A percentile compares a stretch with the other conserved stretches of the same genome.
These are phyloP conservation scores for Laterallus jamaicensis DNA, from an alignment of 2,113 vertebrate genomes.

Conservation along the genomic window DNA sequence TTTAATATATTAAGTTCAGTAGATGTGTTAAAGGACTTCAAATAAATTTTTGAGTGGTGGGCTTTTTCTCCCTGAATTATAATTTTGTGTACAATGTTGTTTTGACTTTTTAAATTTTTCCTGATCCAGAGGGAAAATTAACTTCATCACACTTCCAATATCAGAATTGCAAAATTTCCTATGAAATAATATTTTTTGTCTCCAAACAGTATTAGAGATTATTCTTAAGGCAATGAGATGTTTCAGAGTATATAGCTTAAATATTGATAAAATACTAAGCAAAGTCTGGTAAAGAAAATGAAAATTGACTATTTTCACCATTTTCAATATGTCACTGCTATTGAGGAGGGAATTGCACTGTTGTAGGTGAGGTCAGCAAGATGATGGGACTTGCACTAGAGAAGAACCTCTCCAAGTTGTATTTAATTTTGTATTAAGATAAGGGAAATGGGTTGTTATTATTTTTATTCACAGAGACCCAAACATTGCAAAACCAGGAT, in stretches of 20 bases:
- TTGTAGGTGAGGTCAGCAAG: not conserved
- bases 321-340: not conserved
- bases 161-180: not conserved
- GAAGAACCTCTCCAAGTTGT: not conserved
- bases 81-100: not conserved
- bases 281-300: not conserved
- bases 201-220: not conserved
- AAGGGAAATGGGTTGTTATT: not conserved
- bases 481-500: not conserved
- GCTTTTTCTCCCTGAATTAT: not conserved
- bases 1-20: not conserved
- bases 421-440: not conserved
- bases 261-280: not conserved
- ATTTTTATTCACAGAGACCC: not conserved
- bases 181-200: not conserved
- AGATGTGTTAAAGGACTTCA: not conserved
- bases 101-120: not conserved
- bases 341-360: not conserved
- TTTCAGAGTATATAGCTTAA: not conserved
- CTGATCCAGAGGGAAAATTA: not conserved
- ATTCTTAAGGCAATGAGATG: not conserved
- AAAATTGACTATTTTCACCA: not conserved
- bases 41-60: not conserved
- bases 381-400: not conserved
- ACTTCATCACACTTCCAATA: not conserved